Evolutionary conservation across 2,797 vertebrate genomes (phyloP), one percentile per base, ranked within the genome.

Genomic region (Phalloptychus januarius): DNA sequence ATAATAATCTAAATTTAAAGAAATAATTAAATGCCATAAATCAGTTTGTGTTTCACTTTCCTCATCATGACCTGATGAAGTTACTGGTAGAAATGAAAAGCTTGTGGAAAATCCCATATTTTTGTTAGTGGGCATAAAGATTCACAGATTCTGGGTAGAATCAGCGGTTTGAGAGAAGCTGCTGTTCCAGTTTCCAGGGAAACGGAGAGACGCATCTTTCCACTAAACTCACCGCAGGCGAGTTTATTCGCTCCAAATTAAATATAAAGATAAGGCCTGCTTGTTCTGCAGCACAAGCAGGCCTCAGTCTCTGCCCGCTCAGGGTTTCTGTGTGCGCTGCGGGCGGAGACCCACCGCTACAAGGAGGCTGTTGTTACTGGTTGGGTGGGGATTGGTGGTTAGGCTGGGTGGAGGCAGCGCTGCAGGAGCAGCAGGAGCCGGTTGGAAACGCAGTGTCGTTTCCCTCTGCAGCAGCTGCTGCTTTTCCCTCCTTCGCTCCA

Each of bases 291-390:
- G 36, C 44, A 95, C 91, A 92, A 83, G 82, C 87, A 36, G 74
- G 38, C 87, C 81, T 89, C 92, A 94, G 90, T 89, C 69, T 76
- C 78, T 44, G 71, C 72, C 28, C 28, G 20, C 23, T 45, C 73
- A 45, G 48, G 76, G 81, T 69, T 40, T 81, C 76, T 77, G 79
- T 58, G 69, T 48, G 61, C 61, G 71, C 63, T 71, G 75, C 69
- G 56, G 84, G 85, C 87, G 83, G 83, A 83, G 80, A 79, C 81
- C 82, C 86, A 74, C 82, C 79, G 76, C 85, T 87, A 95, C 95
- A 96, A 96, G 93, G 89, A 90, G 78, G 79, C 85, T 31, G 88
- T 94, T 94, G 93, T 92, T 85, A 73, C 81, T 83, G 82, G 75
- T 78, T 0, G 77, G 84, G 83, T 81, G 76, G 73, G 58, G 86